Evolutionary conservation across 2,888 invertebrate genomes (phyloP).

Genomic region (Harpalus rufipes): DNA sequence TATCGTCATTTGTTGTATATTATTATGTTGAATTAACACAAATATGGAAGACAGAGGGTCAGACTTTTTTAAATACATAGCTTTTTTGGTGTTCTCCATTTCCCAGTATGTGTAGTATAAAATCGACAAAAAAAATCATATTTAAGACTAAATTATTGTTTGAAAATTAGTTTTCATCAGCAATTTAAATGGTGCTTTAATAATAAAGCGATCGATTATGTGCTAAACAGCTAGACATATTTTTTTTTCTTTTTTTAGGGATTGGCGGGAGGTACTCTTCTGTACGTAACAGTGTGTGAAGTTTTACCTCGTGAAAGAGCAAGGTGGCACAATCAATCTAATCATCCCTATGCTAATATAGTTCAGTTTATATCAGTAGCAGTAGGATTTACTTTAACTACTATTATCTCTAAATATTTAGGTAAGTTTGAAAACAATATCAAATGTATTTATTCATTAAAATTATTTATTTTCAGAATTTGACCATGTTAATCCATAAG

Average conservation of each 20-base stretch:
- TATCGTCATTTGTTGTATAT: too few species aligned
- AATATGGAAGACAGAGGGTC: too few species aligned
- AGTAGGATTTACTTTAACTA: conserved; percentile 83
- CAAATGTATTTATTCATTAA: not conserved
- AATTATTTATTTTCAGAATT: conserved; percentile 49
- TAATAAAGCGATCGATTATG: too few species aligned
- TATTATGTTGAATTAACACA: too few species aligned
- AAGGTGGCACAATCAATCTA: conserved; percentile 82
- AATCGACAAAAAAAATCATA: too few species aligned
- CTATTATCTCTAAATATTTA: conserved; percentile 81
- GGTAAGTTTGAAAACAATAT: conserved; percentile 75
- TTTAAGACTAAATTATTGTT: too few species aligned
- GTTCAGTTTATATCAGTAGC: conserved; percentile 82
- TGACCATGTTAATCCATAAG: conserved; percentile 60
- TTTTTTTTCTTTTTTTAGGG: conserved; percentile 77
- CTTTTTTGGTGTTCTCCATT: too few species aligned
- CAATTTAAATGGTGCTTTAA: too few species aligned
- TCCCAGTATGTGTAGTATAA: too few species aligned
- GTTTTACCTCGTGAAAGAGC: conserved; percentile 88
- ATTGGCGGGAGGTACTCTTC: conserved; percentile 86
- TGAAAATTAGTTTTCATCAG: too few species aligned
- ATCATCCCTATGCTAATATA: conserved; percentile 80
- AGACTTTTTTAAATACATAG: too few species aligned
- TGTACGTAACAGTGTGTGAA: conserved; percentile 89
- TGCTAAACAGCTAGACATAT: not conserved